Base-by-base conservation (phyloP, 2,797 vertebrate species). In the Bovichtus variegatus region DNA sequence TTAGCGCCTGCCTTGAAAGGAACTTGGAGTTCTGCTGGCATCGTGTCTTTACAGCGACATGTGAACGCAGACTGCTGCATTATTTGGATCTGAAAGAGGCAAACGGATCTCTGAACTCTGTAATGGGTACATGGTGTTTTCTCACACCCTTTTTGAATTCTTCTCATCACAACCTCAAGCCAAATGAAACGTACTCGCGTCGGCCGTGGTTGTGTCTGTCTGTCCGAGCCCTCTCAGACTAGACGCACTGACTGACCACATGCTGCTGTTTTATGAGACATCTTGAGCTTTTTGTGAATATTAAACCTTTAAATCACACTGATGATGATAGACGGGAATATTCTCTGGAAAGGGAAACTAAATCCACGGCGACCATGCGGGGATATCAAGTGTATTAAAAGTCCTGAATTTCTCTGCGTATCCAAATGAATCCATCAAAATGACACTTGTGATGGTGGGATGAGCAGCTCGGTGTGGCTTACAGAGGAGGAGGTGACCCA, bases 361-460 rank as follows among this genome's bases (percentile, higher is more conserved):
- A 53, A 60, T 66, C 57, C 47, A 10, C 10, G 18, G 40, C 1
- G 1, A 54, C 63, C 34, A 15, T 2, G 40, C 36, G 0, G 47
- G 9, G 51, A 53, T 69, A 38, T 74, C 57, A 2, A 0, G 21
- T 54, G 38, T 4, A 70, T 72, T 18, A 16, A 78, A 74, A 61
- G 16, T 46, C 38, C 50, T n/a, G 31, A 18, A 53, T 74, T 71
- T 65, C 57, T 59, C 65, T 8, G 59, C 2, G 7, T 16, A 41
- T 62, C 66, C 49, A 34, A 21, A 67, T 16, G 5, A 46, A 68
- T 80, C 69, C 54, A 69, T 87, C 74, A 70, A 31, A 27, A n/a
- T 51, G 74, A 70, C 81, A 63, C 4, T 13, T 5, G 21, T 15
- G 58, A 7, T 19, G n/a, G 23, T 46, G 38, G 8, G 36, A 16